Percentiles rank a stretch among this genome's conserved stretches.
These are phyloP conservation scores for Caenorhabditis plicata DNA, from an alignment of 2,888 invertebrate genomes.

Conservation along the genomic window DNA sequence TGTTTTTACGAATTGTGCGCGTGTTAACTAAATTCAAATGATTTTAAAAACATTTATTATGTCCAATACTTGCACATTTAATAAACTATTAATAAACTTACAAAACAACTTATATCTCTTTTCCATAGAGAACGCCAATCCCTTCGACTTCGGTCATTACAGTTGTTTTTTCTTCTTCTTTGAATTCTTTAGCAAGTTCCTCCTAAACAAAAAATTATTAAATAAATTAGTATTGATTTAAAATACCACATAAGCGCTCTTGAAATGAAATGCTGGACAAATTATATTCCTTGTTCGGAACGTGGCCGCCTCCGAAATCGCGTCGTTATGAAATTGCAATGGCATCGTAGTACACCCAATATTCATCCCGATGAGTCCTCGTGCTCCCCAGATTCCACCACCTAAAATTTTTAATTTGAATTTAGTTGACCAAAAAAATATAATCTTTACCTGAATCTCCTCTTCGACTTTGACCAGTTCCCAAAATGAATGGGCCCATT, in stretches of 20 bases:
- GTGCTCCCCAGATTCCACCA: constrained; percentile 28
- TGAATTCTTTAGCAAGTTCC: constrained; percentile 25
- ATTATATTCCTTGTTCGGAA: constrained; percentile 36
- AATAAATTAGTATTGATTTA: constrained; percentile 32
- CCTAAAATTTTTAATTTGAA: constrained; percentile 37
- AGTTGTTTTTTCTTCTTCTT: constrained; percentile 13
- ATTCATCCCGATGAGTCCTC: constrained; percentile 37
- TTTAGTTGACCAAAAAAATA: constrained; percentile 36
- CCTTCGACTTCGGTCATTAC: constrained; percentile 32
- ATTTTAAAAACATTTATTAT: constrained; percentile 17
- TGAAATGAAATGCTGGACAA: constrained; percentile 21
- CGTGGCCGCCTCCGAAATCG: constrained; percentile 35
- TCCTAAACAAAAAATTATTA: constrained; percentile 40
- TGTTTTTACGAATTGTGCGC: constrained; percentile 3
- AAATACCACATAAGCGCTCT: constrained; percentile 24
- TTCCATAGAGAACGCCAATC: constrained; percentile 21
- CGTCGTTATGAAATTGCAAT: constrained; percentile 12
- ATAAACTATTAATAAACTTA: constrained; percentile 7
- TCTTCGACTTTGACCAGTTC: constrained; percentile 22
- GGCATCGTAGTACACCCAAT: constrained; percentile 35
- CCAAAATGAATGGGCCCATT: constrained; percentile 39
- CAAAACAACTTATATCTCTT: constrained; percentile 10
- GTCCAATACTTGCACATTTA: constrained; percentile 20
- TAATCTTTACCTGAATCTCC: constrained; percentile 43
- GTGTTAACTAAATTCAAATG: constrained; percentile 22